phyloP scores from a whole-genome alignment of 2,113 vertebrate genomes.

The Microcebus jonahi region DNA sequence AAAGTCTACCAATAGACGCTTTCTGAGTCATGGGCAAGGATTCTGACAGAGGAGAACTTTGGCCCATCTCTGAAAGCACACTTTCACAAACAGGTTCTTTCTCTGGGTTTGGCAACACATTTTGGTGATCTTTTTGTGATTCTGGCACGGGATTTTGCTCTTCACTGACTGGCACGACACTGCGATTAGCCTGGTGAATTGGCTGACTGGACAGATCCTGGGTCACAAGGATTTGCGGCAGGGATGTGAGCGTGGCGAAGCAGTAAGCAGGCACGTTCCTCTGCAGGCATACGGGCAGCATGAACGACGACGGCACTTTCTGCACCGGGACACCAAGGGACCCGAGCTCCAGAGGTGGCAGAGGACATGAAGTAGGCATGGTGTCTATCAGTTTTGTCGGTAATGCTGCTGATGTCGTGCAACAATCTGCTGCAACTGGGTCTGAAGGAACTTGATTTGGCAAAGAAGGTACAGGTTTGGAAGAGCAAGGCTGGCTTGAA shows the following conservation, averaged over 20 bases:
- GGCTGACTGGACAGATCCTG: conserved; percentile 90
- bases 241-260: conserved; percentile 84
- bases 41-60: conserved; percentile 79
- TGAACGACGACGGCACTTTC: conserved; percentile 85
- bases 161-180: conserved; percentile 80
- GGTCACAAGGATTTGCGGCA: conserved; percentile 96
- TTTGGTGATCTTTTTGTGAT: conserved; percentile 83
- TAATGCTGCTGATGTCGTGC: conserved; percentile 65
- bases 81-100: conserved; percentile 78
- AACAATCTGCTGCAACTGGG: conserved; percentile 77
- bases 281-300: conserved; percentile 86
- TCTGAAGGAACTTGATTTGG: conserved; percentile 86
- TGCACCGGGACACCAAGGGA: conserved; percentile 70
- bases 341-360: conserved; percentile 82
- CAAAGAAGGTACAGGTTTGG: conserved; percentile 82
- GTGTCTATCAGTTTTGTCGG: conserved; percentile 83
- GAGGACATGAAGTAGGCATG: conserved; percentile 83
- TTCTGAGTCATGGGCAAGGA: conserved; percentile 89
- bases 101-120: conserved; percentile 80
- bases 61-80: conserved; percentile 80
- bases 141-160: conserved; percentile 84
- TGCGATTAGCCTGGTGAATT: conserved; percentile 83
- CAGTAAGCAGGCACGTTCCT: conserved; percentile 85
- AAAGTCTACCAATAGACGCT: conserved; percentile 90
- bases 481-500: conserved; percentile 87